Evolutionary conservation across 2,888 invertebrate genomes (phyloP), one percentile per base, ranked within the genome.

Genomic region (Heteromurus nitidus): DNA sequence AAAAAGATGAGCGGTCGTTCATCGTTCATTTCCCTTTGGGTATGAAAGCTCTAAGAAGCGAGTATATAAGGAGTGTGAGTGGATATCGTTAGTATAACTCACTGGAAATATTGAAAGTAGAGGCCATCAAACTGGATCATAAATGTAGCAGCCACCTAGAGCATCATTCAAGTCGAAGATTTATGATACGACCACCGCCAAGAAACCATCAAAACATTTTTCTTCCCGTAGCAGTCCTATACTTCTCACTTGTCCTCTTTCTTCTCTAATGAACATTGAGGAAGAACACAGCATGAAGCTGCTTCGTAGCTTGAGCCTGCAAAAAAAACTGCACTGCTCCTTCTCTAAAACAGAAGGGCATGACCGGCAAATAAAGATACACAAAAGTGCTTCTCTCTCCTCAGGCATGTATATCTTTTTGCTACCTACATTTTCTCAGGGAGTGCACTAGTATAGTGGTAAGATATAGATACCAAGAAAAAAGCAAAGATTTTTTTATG

Each of bases 131-230:
- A 77, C 77, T 68, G 62, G 77, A 77, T 77, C 77, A 69, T 77
- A 77, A 77, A 77, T 50, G 77, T 69, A 60, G 62, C 30, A 77
- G 60, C 68, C 60, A 77, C 69, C 77, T 76, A 22, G 68, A 68
- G 58, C 30, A 60, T 69, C 69, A 77, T 77, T 77, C 77, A 77
- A 47, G 31, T 62, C 77, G 62, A 77, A 68, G 69, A 77, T 77
- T 77, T 77, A 77, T 77, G 77, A 77, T 62, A 22, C 42, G 77
- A 69, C 77, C 77, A 77, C 77, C 77, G 50, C 77, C 60, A 76
- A 76, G 75, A 68, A 67, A 62, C 47, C 77, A 50, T 69, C 50
- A 31, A 47, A 77, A 31, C 58, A 62, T 62, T 69, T 47, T 62
- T 68, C 64, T 62, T 44, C 24, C 24, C 13, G 13, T 36, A 9